A percentile compares a stretch with the other conserved stretches of the same genome.
These are phyloP conservation scores for Gastrophysa polygoni DNA, from an alignment of 2,888 invertebrate species.

Conservation along the genomic window DNA sequence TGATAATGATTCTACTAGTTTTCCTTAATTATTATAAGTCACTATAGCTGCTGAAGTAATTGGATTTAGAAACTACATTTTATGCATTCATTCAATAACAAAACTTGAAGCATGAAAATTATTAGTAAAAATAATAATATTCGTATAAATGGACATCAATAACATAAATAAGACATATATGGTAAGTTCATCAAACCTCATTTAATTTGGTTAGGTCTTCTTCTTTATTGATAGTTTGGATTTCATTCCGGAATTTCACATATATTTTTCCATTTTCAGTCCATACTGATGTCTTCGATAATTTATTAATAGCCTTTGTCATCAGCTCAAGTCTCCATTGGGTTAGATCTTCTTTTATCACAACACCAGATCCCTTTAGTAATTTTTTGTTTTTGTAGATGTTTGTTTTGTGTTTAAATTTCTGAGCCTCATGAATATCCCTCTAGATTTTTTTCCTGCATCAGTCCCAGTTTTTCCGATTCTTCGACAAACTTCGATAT, in stretches of 20 bases:
- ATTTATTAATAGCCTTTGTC: conserved; percentile 1
- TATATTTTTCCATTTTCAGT: conserved; percentile 2
- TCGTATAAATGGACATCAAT: not conserved
- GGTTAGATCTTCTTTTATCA: conserved; percentile 2
- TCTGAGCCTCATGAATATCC: not conserved
- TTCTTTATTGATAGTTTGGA: too few relatives aligned
- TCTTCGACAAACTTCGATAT: too few relatives aligned
- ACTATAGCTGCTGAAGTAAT: not conserved
- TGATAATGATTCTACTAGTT: not conserved
- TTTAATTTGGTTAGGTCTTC: too few relatives aligned
- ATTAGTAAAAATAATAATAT: not conserved
- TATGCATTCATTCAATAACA: not conserved
- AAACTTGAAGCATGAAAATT: not conserved
- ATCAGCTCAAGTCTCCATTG: not conserved
- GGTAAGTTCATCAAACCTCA: not conserved
- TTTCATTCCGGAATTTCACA: not conserved
- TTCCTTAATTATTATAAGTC: not conserved
- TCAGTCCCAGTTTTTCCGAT: not conserved
- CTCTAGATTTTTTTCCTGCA: not conserved
- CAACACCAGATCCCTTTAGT: conserved; percentile 9
- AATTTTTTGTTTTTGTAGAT: conserved; percentile 6
- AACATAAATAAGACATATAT: not conserved
- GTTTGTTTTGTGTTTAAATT: too few relatives aligned
- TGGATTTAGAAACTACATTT: not conserved
- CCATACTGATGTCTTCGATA: not conserved